These are phyloP conservation scores for Archocentrus centrarchus DNA, from an alignment of 2,113 vertebrate genomes.

Conservation along the genomic window DNA sequence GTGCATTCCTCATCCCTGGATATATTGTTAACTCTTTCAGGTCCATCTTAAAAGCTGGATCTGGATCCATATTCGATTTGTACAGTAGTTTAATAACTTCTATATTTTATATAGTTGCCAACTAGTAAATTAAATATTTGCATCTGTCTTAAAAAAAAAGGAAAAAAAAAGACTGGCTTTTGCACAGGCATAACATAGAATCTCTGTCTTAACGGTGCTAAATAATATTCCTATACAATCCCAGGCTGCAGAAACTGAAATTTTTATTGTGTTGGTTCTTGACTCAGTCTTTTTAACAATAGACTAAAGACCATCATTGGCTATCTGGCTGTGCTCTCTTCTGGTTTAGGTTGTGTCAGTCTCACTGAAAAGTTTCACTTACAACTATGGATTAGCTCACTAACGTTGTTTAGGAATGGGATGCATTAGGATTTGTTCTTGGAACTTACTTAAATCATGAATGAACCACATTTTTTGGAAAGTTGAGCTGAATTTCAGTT, in stretches of 20 bases:
- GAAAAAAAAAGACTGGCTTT: too few species aligned
- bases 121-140: too few species aligned
- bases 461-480: too few species aligned
- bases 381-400: background rate
- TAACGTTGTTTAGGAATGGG: background rate
- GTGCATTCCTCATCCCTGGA: fast-evolving
- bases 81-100: background rate
- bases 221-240: too few species aligned
- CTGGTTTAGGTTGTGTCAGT: background rate
- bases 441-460: fast-evolving
- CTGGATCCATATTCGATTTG: background rate
- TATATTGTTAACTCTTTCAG: background rate
- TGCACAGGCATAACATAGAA: too few species aligned
- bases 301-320: background rate
- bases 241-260: too few species aligned
- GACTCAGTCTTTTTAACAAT: background rate
- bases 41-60: background rate
- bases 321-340: background rate
- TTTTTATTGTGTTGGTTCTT: too few species aligned
- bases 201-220: too few species aligned
- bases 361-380: background rate
- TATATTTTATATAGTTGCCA: background rate
- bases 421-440: background rate
- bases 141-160: too few species aligned
- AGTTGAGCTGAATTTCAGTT: too few species aligned